phyloP scores from a whole-genome alignment of 2,113 vertebrate species.

The Machaerirhynchus nigripectus region DNA sequence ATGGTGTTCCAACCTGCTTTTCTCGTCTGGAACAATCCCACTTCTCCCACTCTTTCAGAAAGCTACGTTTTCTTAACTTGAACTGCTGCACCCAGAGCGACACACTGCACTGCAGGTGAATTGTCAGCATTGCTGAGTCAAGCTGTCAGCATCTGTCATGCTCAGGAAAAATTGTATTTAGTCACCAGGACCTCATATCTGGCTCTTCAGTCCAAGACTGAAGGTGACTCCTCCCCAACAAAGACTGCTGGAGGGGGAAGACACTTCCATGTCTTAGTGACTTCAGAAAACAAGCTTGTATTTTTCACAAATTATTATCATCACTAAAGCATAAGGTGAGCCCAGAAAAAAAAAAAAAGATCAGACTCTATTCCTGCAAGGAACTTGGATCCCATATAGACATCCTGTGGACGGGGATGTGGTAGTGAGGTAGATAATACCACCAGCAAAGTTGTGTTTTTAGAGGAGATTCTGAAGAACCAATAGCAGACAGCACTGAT shows the following conservation, averaged over 20 bases:
- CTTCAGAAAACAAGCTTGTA: not conserved
- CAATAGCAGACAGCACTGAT: not conserved
- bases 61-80: not conserved
- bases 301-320: not conserved
- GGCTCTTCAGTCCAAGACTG: not conserved
- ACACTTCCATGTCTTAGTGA: not conserved
- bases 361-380: not conserved
- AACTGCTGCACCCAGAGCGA: not conserved
- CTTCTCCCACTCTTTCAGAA: not conserved
- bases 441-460: not conserved
- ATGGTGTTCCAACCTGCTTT: not conserved
- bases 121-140: not conserved
- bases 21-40: not conserved
- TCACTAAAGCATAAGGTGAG: not conserved
- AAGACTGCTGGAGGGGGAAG: not conserved
- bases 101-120: not conserved
- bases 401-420: fast-evolving
- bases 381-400: not conserved
- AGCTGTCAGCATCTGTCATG: not conserved
- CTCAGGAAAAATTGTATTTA: not conserved
- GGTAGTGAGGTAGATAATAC: not conserved
- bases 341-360: not conserved
- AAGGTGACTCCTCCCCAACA: not conserved
- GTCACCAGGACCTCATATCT: not conserved
- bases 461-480: not conserved